A percentile compares a stretch with the other conserved stretches of the same genome.
Evolutionary conservation across 2,888 invertebrate genomes (phyloP).

Genomic region (Invenusta paracnida): DNA sequence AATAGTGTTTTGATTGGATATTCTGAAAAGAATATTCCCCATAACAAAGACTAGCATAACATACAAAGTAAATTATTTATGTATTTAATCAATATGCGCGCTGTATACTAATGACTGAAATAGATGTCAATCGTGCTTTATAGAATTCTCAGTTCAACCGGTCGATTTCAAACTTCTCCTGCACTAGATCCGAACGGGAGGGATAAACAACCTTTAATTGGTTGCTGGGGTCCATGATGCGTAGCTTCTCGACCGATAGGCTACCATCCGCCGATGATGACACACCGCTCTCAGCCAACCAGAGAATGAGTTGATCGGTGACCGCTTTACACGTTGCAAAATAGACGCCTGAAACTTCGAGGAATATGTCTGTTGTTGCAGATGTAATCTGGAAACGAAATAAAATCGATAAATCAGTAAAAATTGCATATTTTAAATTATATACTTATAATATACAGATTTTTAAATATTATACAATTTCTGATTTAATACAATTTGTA

Average conservation of each 20-base stretch:
- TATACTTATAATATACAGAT: background rate
- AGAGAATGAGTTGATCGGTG: conserved; percentile 68
- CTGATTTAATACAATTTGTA: too few relatives aligned
- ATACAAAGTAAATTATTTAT: too few relatives aligned
- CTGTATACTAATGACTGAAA: too few relatives aligned
- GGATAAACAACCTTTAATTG: conserved; percentile 75
- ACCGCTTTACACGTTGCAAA: conserved; percentile 68
- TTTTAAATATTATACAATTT: too few relatives aligned
- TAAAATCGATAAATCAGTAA: background rate
- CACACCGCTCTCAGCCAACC: conserved; percentile 60
- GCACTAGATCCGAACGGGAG: conserved; percentile 69
- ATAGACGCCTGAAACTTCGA: conserved; percentile 73
- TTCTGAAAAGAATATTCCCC: too few relatives aligned
- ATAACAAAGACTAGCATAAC: too few relatives aligned
- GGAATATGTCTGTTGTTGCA: conserved; percentile 68
- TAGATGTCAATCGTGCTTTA: too few relatives aligned
- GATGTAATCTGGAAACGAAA: conserved; percentile 66
- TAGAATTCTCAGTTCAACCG: too few relatives aligned
- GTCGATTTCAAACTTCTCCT: background rate
- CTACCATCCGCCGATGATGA: conserved; percentile 48
- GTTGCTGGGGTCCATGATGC: conserved; percentile 69
- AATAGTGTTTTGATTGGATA: too few relatives aligned
- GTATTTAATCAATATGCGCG: too few relatives aligned
- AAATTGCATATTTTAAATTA: background rate
- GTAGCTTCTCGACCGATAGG: conserved; percentile 67